Evolutionary conservation across 2,797 vertebrate species (phyloP), one percentile per base, ranked within the genome.

Genomic region (Lepus townsendii): DNA sequence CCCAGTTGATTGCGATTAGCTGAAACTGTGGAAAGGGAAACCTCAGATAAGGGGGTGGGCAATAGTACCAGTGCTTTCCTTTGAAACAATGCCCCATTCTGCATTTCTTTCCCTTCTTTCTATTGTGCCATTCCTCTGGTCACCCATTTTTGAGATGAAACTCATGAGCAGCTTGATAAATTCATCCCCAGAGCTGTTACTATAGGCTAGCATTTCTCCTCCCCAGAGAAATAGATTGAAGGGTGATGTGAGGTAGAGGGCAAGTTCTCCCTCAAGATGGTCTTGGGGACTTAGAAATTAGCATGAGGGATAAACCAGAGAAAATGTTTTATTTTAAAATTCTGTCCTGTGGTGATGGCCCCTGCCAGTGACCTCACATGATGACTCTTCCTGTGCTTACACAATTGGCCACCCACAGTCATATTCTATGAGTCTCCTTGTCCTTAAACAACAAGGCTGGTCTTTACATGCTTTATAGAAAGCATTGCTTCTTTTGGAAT

Each of bases 401-500:
- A 27, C 19, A 63, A n/a, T 22, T 52, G 47, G 62, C 42, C 50
- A 8, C 47, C 52, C 42, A 63, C 26, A 62, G 62, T n/a, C 42
- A 82, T 9, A 14, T 83, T n/a, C 0, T 0, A 75, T 0, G 0
- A 11, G 42, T 47, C 52, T 72, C 72, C 52, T 0, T 77, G 57
- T 88, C 69, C 69, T 83, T 62, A 54, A 62, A 24, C 69, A 91
- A 68, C 54, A 50, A 20, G 83, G 11, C 52, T 91, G 19, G 54
- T 26, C 50, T 82, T 93, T 50, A 84, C 5, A 52, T 22, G 57
- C 26, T 57, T 82, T 75, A 60, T 20, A 35, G 27, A 82, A 77
- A 88, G 50, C 42, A 16, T 42, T 66, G 9, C 47, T 88, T 57
- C 14, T 76, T 88, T 57, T 80, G 80, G 87, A 95, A 88, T 19